A percentile compares a stretch with the other conserved stretches of the same genome.
phyloP scores from a whole-genome alignment of 1,140 invertebrate species.

The Bombus impatiens region DNA sequence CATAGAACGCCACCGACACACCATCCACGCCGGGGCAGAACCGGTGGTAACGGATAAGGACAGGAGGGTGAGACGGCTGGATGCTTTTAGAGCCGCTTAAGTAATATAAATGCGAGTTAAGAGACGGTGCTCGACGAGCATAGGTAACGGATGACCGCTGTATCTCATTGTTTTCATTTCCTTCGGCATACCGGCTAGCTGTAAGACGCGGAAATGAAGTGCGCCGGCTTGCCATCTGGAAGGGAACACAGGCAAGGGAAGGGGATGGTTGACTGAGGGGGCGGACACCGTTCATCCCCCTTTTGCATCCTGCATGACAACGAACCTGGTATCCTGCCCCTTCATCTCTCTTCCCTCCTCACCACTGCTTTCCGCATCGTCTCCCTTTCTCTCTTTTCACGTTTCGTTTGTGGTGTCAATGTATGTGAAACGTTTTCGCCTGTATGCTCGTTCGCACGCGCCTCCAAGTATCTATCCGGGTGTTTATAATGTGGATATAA shows the following conservation, averaged over 20 bases:
- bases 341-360: constrained; percentile 21
- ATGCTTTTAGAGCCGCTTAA: constrained; percentile 75
- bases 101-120: constrained; percentile 80
- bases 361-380: constrained; percentile 11
- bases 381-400: constrained; percentile 5
- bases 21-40: background rate
- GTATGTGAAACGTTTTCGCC: background rate
- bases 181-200: constrained; percentile 75
- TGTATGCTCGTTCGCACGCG: background rate
- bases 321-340: constrained; percentile 59
- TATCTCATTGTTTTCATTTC: constrained; percentile 82
- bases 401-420: background rate
- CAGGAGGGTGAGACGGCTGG: constrained; percentile 42
- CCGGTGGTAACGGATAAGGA: background rate
- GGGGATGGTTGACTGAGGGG: constrained; percentile 50
- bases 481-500: constrained; percentile 40
- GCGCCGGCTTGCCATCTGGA: constrained; percentile 65
- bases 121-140: constrained; percentile 69
- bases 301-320: constrained; percentile 74
- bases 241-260: constrained; percentile 51
- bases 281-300: constrained; percentile 68
- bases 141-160: constrained; percentile 80
- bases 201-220: constrained; percentile 79
- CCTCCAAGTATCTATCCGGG: background rate
- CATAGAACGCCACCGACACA: constrained; percentile 1